Evolutionary conservation across 2,113 vertebrate species (phyloP), one percentile per base, ranked within the genome.

Genomic region (Thomomys bottae): DNA sequence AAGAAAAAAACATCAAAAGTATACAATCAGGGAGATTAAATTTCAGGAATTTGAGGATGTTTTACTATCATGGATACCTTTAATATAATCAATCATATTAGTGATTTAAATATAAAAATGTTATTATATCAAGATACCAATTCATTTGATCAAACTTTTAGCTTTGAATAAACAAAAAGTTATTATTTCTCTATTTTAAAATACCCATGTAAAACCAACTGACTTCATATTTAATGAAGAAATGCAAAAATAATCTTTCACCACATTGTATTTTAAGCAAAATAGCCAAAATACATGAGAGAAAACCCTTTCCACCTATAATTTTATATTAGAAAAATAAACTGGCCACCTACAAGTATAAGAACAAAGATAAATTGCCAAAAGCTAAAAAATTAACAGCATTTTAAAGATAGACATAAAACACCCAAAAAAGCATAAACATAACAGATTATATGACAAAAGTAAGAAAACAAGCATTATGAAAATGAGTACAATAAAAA

Each of bases 81-180:
- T 23, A 88, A 80, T 63, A 28, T 70, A 70, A 49, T 70, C 54
- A 94, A 64, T 93, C 54, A 80, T 61, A 71, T 32, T 89, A 30
- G n/a, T 92, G 42, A 79, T 26, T 87, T 92, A 92, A 82, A 40
- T 80, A 88, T 73, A 85, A 84, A 91, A 94, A 90, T 61, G 70
- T 24, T 23, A 87, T 67, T 92, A 45, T 70, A 93, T 82, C 45
- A 75, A 94, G 66, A 92, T 40, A 78, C 8, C 20, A 94, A 91
- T n/a, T 76, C 49, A 63, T 76, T 81, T 67, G 85, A 90, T 57
- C 77, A 90, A 64, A 49, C 49, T 68, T 82, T 87, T 59, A 82
- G 54, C 5, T 79, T 91, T 61, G 18, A 78, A 91, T 20, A 89
- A 92, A 67, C 8, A 84, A 90, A 40, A 90, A 81, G n/a, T 86